Base-by-base conservation (phyloP, 1,140 invertebrate genomes). In the Drosophila gunungcola region DNA sequence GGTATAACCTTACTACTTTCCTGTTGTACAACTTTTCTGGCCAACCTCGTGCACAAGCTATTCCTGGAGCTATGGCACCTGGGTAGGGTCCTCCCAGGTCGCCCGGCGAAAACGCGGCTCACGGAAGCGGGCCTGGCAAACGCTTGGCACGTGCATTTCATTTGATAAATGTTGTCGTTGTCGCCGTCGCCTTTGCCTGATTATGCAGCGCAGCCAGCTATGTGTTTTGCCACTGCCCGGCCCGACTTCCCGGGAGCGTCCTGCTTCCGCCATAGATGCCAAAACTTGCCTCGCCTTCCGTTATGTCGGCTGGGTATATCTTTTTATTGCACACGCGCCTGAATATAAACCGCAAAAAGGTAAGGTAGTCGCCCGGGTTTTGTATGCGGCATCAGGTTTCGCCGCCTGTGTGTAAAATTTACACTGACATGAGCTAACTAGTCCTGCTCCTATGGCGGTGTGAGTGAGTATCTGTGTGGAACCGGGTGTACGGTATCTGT, bases 361-460 rank as follows among this genome's bases (percentile, higher is more conserved):
- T 55, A 46, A 42, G 29, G 43, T 16, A 38, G 45, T 36, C 16
- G 32, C 27, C 55, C 11, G 34, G 51, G 43, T 54, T 70, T 81
- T 79, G 83, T 86, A 82, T 86, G 83, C 83, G 67, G 84, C 67
- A 69, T 86, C 83, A 86, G 83, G 83, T 88, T 83, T 83, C 67
- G 75, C 45, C 43, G 75, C 45, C 43, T 79, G 60, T 88, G 83
- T 86, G 83, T 80, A 83, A 82, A 82, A 86, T 86, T 82, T 88
- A 88, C 83, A 81, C 79, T 88, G 83, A 83, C 83, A 86, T 70
- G 75, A 78, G 75, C 83, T 88, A 88, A 86, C 83, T 79, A 86
- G 75, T 86, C 73, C 46, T 81, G 54, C 70, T 11, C 72, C 62
- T 64, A 54, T 73, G 46, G 45, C 16, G 12, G 53, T 39, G 48